Percentiles rank a stretch among this genome's conserved stretches.
phyloP scores from a whole-genome alignment of 2,113 vertebrate species.

The Protobothrops mucrosquamatus region DNA sequence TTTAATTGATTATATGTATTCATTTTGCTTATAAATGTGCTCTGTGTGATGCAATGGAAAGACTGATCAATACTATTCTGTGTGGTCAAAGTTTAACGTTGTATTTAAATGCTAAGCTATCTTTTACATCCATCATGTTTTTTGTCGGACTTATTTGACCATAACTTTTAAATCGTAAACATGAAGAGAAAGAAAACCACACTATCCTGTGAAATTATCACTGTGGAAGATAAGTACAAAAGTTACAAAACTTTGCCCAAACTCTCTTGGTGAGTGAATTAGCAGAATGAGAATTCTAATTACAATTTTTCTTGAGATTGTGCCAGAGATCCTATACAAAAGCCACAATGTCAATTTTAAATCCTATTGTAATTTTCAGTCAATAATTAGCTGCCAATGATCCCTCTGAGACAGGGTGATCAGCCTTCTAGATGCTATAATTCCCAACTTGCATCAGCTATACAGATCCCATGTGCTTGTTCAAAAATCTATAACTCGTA shows the following conservation, averaged over 20 bases:
- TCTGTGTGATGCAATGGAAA: background rate
- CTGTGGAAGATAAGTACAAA: background rate
- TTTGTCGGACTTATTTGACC: background rate
- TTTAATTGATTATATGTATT: background rate
- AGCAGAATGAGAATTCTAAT: background rate
- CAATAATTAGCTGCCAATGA: background rate
- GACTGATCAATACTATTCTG: background rate
- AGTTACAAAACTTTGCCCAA: background rate
- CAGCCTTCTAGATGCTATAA: background rate
- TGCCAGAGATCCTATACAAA: background rate
- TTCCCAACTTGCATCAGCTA: background rate
- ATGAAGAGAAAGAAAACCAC: background rate
- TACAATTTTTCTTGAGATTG: background rate
- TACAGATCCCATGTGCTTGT: background rate
- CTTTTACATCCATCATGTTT: background rate
- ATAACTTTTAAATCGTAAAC: background rate
- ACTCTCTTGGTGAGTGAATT: background rate
- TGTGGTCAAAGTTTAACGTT: background rate
- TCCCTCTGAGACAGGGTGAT: background rate
- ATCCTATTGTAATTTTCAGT: background rate
- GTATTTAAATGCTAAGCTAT: background rate
- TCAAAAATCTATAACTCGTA: background rate
- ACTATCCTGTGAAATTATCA: background rate
- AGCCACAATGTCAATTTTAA: background rate
- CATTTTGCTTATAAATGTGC: background rate